phyloP scores from a whole-genome alignment of 2,797 vertebrate species.

The Rhinella marina region DNA sequence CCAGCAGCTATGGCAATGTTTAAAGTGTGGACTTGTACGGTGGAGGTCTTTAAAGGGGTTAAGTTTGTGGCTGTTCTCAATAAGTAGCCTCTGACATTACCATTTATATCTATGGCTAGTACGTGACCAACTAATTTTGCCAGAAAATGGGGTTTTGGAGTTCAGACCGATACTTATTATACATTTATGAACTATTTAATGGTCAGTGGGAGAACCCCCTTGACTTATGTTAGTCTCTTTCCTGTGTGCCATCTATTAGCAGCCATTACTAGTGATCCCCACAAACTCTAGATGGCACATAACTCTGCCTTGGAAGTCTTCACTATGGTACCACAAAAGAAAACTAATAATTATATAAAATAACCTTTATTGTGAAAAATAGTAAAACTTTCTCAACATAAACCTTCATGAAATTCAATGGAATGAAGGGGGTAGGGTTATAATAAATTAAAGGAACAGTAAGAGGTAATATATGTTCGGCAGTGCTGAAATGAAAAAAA shows the following conservation, averaged over 20 bases:
- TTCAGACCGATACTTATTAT: not conserved
- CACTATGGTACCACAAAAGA: no score
- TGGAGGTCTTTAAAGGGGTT: no score
- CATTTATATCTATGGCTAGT: not conserved
- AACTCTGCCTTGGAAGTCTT: no score
- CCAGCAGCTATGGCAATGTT: no score
- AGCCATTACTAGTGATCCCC: no score
- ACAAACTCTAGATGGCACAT: not conserved
- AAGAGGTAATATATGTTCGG: not conserved
- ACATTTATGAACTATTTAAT: not conserved
- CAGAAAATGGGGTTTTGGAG: not conserved
- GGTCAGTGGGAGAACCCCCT: not conserved
- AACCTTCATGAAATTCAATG: not conserved
- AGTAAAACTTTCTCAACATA: not conserved
- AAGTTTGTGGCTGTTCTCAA: not conserved
- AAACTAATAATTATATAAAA: no score
- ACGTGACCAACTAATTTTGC: not conserved
- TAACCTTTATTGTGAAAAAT: not conserved
- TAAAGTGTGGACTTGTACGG: no score
- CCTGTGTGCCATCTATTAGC: not conserved
- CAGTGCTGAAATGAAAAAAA: not conserved
- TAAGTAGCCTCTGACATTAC: not conserved
- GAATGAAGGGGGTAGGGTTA: no score
- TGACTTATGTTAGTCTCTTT: not conserved
- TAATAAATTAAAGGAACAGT: conserved; percentile 9